A percentile compares a stretch with the other conserved stretches of the same genome.
These are phyloP conservation scores for Blastobasis lacticolella DNA, from an alignment of 2,888 invertebrate genomes.

Conservation along the genomic window DNA sequence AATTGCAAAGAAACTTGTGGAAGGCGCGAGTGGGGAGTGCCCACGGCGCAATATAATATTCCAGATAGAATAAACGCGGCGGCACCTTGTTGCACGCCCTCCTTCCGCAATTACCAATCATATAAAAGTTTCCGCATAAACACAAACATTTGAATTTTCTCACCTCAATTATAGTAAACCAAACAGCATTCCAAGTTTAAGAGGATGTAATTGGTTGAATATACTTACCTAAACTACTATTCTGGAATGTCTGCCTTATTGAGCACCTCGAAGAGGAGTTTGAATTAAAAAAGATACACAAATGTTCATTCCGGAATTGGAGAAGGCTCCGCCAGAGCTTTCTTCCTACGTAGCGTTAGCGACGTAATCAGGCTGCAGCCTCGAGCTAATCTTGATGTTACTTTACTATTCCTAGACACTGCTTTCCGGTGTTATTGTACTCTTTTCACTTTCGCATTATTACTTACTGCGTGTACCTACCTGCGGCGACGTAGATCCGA, in stretches of 20 bases:
- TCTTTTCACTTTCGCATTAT: conserved; percentile 43
- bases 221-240: neutral
- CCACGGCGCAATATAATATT: conserved; percentile 54
- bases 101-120: conserved; percentile 17
- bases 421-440: conserved; percentile 48
- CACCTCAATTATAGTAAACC: too few relatives aligned
- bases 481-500: neutral
- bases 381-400: conserved; percentile 62
- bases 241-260: neutral
- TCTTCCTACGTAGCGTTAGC: conserved; percentile 50
- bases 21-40: conserved; percentile 45
- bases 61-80: conserved; percentile 49
- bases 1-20: conserved; percentile 53
- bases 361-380: conserved; percentile 62
- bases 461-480: conserved; percentile 11
- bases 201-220: too few relatives aligned
- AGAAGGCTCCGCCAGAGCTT: conserved; percentile 40
- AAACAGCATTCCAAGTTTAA: too few relatives aligned
- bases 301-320: conserved; percentile 45
- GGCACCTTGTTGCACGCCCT: conserved; percentile 48
- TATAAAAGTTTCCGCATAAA: too few relatives aligned
- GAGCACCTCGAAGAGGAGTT: neutral
- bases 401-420: conserved; percentile 40
- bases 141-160: too few relatives aligned
- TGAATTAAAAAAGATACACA: conserved; percentile 22